Evolutionary conservation across 2,113 vertebrate species (phyloP), one percentile per base, ranked within the genome.

Genomic region (Tachysurus fulvidraco): DNA sequence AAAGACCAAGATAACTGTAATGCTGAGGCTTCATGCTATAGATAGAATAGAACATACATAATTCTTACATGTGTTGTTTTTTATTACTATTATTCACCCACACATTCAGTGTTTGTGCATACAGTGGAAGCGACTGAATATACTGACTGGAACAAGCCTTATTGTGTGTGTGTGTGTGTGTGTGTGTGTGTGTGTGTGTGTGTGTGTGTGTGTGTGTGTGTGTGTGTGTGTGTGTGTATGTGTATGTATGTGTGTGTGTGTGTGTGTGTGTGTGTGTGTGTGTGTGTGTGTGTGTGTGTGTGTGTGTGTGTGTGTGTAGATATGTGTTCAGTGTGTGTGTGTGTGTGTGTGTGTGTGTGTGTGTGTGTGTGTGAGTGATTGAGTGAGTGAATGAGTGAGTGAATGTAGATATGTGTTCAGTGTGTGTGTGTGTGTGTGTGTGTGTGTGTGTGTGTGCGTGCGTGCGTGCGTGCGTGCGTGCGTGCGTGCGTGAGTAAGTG

Each of bases 61-160:
- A 92, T 91, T 90, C 87, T 89, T 88, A 88, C 25, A 82, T 87
- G 64, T 83, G 64, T 83, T 84, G 85, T 84, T 86, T 79, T 85
- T 88, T 57, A 36, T 36, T 36, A 36, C 67, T 85, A 71, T 80
- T 76, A 74, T 73, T 19, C 71, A 89, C 60, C 76, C 86, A 69
- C 14, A 21, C 44, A 52, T 54, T 69, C 59, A 55, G 44, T 78
- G 81, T 55, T 84, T 74, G 55, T 67, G 50, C 83, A 87, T 82
- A 89, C 78, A 77, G 14, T 83, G 83, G 65, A 67, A 82, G 80
- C 50, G 60, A 74, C 60, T 78, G 74, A 74, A 74, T 64, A 71
- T 78, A 30, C 59, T 80, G 41, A 73, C 85, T 89, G 73, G 41
- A 73, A 79, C 73, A 84, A 71, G 55, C 60, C 64, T 64, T 84